A percentile compares a stretch with the other conserved stretches of the same genome.
phyloP scores from a whole-genome alignment of 2,797 vertebrate species.

The Mionectes olivaceus region DNA sequence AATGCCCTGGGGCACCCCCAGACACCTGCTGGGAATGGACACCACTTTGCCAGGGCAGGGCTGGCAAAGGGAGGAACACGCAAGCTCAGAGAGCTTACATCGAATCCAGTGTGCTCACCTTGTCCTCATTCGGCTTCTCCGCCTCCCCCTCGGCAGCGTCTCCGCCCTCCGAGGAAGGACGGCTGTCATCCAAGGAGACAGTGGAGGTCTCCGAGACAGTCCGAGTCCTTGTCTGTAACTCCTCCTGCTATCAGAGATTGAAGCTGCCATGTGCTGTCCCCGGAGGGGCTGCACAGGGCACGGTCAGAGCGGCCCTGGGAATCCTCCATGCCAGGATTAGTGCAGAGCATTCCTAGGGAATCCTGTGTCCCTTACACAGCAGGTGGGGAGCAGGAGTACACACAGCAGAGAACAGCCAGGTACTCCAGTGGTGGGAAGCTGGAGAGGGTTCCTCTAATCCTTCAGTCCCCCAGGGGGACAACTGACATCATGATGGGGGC shows the following conservation, averaged over 20 bases:
- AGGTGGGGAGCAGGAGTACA: background rate
- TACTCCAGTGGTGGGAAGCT: background rate
- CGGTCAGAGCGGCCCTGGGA: accelerated
- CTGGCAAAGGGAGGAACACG: background rate
- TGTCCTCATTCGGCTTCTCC: background rate
- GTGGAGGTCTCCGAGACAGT: slow-evolving; percentile 60
- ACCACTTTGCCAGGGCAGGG: background rate
- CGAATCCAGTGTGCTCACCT: background rate
- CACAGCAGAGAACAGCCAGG: background rate
- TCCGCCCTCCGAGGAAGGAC: background rate
- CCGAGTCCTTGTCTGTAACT: background rate
- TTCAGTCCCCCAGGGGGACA: too few species aligned
- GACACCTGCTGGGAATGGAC: background rate
- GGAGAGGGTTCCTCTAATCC: too few species aligned
- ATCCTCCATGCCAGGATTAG: background rate
- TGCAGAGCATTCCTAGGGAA: background rate
- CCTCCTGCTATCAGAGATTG: slow-evolving; percentile 3
- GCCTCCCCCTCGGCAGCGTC: background rate
- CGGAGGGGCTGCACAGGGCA: background rate
- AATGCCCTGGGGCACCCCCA: accelerated
- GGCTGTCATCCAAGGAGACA: slow-evolving; percentile 40
- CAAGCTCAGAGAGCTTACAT: background rate
- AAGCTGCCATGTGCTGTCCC: background rate
- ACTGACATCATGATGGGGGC: accelerated
- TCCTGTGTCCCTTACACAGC: accelerated